Conservation (phyloP, 2,113 vertebrate species). For the sheep (Ovis aries) region DNA sequence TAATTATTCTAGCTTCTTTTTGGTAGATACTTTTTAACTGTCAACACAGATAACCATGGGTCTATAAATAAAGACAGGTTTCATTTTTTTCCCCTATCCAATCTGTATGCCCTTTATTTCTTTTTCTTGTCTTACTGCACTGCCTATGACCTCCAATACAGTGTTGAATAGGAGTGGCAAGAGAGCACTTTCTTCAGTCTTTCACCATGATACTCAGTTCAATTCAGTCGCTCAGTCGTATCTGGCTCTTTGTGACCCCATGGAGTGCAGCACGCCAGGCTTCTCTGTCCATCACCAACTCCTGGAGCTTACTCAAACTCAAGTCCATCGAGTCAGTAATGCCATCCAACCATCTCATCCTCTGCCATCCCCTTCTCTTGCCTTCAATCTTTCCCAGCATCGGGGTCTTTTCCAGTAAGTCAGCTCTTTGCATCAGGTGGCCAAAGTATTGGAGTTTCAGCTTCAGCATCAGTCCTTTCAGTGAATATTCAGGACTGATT, state of each 20-base stretch:
- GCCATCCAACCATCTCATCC: neutral
- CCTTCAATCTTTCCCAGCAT: neutral
- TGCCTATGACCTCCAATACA: neutral
- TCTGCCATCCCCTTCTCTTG: neutral
- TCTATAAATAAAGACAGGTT: neutral
- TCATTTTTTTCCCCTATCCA: neutral
- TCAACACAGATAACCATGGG: neutral
- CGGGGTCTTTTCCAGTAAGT: neutral
- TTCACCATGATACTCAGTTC: neutral
- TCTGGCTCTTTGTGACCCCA: neutral
- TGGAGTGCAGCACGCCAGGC: neutral
- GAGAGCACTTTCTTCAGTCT: neutral
- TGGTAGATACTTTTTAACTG: neutral
- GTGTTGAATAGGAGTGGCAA: neutral
- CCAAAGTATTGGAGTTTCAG: neutral
- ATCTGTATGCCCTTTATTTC: neutral
- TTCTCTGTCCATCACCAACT: neutral
- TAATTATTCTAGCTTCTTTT: neutral
- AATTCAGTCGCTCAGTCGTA: neutral
- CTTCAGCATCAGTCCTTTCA: neutral
- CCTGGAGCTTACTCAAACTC: neutral
- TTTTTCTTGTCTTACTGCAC: neutral
- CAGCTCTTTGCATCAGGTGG: neutral
- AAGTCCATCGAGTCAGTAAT: neutral
- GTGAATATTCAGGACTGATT: neutral